These are phyloP conservation scores for Asteroscopus sphinx DNA, from an alignment of 2,888 invertebrate species.

Conservation along the genomic window DNA sequence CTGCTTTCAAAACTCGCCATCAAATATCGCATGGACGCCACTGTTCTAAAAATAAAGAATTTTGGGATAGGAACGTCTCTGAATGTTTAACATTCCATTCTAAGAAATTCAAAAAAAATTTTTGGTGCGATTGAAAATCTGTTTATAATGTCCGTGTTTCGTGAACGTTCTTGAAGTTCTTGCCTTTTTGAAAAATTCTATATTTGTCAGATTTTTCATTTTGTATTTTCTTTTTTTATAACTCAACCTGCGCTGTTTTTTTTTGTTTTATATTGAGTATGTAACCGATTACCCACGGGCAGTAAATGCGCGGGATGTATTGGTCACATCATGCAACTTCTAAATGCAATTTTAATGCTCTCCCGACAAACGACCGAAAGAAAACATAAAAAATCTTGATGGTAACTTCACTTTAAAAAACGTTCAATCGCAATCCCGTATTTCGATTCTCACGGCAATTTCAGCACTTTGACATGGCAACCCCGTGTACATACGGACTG, in stretches of 20 bases:
- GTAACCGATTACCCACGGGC: no score
- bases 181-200: background rate
- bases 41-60: slow-evolving; percentile 12
- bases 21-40: background rate
- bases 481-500: slow-evolving; percentile 37
- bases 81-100: slow-evolving; percentile 23
- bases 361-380: no score
- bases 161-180: background rate
- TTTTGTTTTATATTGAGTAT: no score
- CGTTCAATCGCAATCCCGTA: slow-evolving; percentile 2
- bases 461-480: slow-evolving; percentile 22
- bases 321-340: no score
- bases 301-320: no score
- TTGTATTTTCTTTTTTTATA: background rate
- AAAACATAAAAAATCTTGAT: no score
- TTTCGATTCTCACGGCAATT: slow-evolving; percentile 17
- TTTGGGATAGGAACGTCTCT: slow-evolving; percentile 15
- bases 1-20: background rate
- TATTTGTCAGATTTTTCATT: no score
- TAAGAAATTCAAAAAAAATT: slow-evolving; percentile 5
- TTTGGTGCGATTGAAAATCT: slow-evolving; percentile 5
- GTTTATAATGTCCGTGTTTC: background rate
- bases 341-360: no score
- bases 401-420: slow-evolving; percentile 1
- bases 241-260: background rate